These are phyloP conservation scores for Pseudeuparius sepicola DNA, from an alignment of 2,888 invertebrate species.

Conservation along the genomic window DNA sequence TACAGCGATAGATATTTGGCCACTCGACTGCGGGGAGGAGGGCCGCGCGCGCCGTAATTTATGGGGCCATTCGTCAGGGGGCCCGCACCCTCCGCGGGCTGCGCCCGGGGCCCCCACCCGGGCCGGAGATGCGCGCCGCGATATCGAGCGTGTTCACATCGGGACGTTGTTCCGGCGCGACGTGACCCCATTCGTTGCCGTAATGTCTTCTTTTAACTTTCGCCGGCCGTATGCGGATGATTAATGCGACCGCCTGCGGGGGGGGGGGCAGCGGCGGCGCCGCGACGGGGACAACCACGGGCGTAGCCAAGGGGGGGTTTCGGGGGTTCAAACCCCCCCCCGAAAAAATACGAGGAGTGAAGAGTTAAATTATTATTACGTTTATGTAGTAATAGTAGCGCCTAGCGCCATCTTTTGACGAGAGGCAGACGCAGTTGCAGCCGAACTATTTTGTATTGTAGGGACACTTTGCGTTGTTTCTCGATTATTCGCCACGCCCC, in stretches of 20 bases:
- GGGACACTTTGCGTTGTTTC: too few relatives aligned
- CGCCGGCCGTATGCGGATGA: constrained; percentile 31
- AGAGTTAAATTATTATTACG: too few relatives aligned
- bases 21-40: constrained; percentile 42
- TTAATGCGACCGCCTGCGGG: constrained; percentile 29
- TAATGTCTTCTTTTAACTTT: constrained; percentile 42
- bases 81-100: constrained; percentile 43
- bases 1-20: constrained; percentile 43
- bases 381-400: too few relatives aligned
- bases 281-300: too few relatives aligned
- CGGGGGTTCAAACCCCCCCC: too few relatives aligned
- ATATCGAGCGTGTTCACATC: constrained; percentile 34
- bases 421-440: too few relatives aligned
- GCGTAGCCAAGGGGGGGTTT: too few relatives aligned
- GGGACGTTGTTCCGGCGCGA: constrained; percentile 40
- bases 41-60: constrained; percentile 40
- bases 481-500: too few relatives aligned
- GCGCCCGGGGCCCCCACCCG: constrained; percentile 42
- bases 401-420: too few relatives aligned
- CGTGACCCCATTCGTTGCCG: constrained; percentile 41
- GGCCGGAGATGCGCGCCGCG: constrained; percentile 48
- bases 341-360: too few relatives aligned
- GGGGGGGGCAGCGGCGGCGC: too few relatives aligned
- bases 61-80: constrained; percentile 42
- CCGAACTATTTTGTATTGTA: too few relatives aligned